phyloP scores from a whole-genome alignment of 2,113 vertebrate species.

The Corythoichthys haematopterus region DNA sequence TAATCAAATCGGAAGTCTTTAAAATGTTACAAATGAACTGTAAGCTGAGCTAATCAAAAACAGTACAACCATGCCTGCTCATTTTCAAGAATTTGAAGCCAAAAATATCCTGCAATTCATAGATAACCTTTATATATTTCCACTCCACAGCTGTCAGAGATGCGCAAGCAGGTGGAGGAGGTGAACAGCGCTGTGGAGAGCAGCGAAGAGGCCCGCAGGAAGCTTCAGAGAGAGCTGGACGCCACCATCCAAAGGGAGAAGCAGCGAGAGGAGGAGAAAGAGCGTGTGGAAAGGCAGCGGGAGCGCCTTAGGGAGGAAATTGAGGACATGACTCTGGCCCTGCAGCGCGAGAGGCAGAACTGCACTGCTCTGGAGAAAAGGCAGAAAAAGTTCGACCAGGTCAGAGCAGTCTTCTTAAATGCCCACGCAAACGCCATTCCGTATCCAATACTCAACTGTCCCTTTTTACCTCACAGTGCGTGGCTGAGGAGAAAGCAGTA shows the following conservation, averaged over 20 bases:
- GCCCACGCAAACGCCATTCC: no score
- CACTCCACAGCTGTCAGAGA: conserved; percentile 73
- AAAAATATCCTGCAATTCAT: no score
- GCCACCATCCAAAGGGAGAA: conserved; percentile 71
- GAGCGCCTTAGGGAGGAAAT: conserved; percentile 83
- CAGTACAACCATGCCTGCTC: no score
- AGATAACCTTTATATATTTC: neutral
- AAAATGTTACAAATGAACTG: no score
- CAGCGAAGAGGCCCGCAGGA: conserved; percentile 78
- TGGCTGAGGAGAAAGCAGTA: conserved; percentile 85
- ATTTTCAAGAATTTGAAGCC: no score
- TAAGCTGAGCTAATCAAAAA: no score
- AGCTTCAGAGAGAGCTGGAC: conserved; percentile 81
- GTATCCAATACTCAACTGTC: neutral
- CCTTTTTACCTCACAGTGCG: conserved; percentile 63
- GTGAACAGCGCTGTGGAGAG: conserved; percentile 74
- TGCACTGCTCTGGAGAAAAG: conserved; percentile 82
- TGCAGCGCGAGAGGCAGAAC: conserved; percentile 85
- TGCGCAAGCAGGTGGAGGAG: conserved; percentile 81
- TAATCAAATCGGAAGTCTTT: no score
- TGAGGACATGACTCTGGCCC: conserved; percentile 80
- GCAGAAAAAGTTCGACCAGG: conserved; percentile 92
- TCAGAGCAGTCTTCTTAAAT: conserved; percentile 24
- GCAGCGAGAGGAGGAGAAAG: conserved; percentile 79
- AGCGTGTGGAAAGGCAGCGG: conserved; percentile 75